phyloP scores from a whole-genome alignment of 2,113 vertebrate species.

The Prunella fulvescens region DNA sequence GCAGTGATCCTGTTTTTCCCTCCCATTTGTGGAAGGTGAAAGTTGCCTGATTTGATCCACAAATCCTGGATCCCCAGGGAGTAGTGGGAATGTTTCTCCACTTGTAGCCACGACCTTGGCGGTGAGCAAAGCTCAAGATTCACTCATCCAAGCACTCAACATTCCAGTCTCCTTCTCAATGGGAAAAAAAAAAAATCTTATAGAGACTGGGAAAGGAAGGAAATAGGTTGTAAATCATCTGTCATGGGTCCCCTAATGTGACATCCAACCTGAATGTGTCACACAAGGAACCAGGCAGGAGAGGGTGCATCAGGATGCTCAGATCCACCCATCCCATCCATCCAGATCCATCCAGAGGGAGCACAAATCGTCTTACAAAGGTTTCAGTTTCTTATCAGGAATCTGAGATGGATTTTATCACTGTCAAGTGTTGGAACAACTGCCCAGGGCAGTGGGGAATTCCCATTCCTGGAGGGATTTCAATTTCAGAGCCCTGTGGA shows the following conservation, averaged over 20 bases:
- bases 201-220: neutral
- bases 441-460: neutral
- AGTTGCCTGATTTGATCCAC: neutral
- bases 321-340: neutral
- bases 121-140: neutral
- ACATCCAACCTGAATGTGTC: neutral
- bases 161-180: neutral
- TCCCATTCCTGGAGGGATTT: neutral
- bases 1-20: neutral
- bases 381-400: neutral
- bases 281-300: neutral
- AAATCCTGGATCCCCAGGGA: neutral
- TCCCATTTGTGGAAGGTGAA: neutral
- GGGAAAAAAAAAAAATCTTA: neutral
- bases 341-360: neutral
- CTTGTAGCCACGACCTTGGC: neutral
- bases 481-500: neutral
- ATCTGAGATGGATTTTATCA: neutral
- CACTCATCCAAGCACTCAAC: neutral
- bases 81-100: fast-evolving
- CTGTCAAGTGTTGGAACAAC: neutral
- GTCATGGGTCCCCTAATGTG: neutral
- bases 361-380: fast-evolving
- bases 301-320: neutral
- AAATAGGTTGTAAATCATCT: neutral